These are phyloP conservation scores for Rhinichthys klamathensis DNA, from an alignment of 2,113 vertebrate species.

Conservation along the genomic window DNA sequence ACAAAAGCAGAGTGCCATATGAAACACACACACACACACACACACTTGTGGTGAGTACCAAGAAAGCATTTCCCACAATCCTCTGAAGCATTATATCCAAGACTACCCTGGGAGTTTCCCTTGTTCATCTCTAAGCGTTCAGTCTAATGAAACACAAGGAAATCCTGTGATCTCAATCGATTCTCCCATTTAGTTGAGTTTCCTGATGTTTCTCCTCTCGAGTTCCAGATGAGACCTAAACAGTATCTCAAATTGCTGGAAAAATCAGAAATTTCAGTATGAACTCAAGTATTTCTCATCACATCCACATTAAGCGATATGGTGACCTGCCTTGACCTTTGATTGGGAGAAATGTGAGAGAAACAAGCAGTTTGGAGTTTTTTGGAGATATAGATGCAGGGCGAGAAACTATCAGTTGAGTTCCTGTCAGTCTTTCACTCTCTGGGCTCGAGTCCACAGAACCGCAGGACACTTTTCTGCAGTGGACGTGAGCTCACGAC, in stretches of 20 bases:
- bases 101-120: conserved; percentile 7
- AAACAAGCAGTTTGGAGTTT: not conserved
- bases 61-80: conserved; percentile 40
- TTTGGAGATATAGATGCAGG: not conserved
- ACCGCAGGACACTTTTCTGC: not conserved
- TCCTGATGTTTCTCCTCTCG: not conserved
- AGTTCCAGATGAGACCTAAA: not conserved
- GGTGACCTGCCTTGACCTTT: too few species aligned
- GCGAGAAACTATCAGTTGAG: not conserved
- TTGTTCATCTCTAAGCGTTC: not conserved
- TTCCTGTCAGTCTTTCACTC: not conserved
- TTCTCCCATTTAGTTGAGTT: not conserved
- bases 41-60: not conserved
- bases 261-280: too few species aligned
- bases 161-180: not conserved
- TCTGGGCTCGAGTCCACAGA: not conserved
- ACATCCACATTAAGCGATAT: too few species aligned
- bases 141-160: not conserved
- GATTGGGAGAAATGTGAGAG: too few species aligned
- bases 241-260: not conserved
- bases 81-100: conserved; percentile 21
- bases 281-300: too few species aligned
- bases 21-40: not conserved
- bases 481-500: not conserved
- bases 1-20: conserved; percentile 25